phyloP scores from a whole-genome alignment of 2,113 vertebrate species.

The Genyomyrus donnyi region DNA sequence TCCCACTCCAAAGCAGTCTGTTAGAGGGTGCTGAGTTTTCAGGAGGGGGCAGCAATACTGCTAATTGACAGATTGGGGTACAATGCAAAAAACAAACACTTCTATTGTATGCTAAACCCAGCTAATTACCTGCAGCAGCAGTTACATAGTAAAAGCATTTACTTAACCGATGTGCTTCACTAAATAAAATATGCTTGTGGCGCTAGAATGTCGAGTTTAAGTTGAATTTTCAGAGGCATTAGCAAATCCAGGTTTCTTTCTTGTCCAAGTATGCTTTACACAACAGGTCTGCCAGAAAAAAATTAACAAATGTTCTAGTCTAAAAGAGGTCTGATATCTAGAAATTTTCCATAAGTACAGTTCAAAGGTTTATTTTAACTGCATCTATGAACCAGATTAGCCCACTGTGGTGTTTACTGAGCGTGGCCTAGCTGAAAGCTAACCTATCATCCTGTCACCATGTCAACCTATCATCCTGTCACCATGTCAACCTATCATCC shows the following conservation, averaged over 20 bases:
- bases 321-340: not conserved
- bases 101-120: not conserved
- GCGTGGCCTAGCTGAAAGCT: not conserved
- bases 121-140: not conserved
- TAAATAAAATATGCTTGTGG: not conserved
- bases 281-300: not conserved
- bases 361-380: not conserved
- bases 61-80: not conserved
- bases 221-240: not conserved
- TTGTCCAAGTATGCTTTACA: not conserved
- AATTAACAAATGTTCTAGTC: not conserved
- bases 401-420: not conserved
- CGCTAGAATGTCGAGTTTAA: not conserved
- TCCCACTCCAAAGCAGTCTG: not conserved
- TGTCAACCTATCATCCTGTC: not conserved
- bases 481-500: too few relatives aligned
- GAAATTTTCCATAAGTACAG: not conserved
- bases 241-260: not conserved
- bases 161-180: not conserved
- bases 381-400: not conserved
- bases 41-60: not conserved
- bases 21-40: not conserved
- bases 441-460: not conserved
- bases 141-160: not conserved
- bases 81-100: too few relatives aligned